A percentile compares a stretch with the other conserved stretches of the same genome.
These are phyloP conservation scores for Zapornia atra DNA, from an alignment of 2,113 vertebrate species.

Conservation along the genomic window DNA sequence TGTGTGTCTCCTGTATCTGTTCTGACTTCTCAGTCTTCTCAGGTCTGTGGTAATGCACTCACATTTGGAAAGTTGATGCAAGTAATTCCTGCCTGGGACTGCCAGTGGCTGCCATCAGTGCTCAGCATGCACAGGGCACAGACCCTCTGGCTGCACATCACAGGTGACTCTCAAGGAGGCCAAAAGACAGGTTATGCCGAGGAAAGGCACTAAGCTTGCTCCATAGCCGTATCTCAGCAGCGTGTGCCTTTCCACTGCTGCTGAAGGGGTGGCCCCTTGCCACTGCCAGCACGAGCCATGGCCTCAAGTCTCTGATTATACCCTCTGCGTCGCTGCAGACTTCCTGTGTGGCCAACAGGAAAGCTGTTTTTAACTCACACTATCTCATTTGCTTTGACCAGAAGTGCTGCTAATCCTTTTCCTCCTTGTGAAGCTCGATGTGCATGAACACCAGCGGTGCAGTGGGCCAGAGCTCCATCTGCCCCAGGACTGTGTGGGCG, in stretches of 20 bases:
- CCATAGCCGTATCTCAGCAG: not conserved
- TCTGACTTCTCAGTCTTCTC: not conserved
- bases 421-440: not conserved
- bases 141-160: not conserved
- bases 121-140: not conserved
- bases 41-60: not conserved
- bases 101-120: not conserved
- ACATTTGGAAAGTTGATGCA: not conserved
- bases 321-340: not conserved
- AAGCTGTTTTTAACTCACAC: not conserved
- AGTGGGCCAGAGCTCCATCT: not conserved
- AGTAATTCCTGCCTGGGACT: not conserved
- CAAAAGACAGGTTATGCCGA: not conserved
- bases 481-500: not conserved
- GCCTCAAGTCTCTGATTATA: not conserved
- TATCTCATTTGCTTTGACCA: not conserved
- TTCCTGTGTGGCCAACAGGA: not conserved
- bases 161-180: not conserved
- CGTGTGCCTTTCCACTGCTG: not conserved
- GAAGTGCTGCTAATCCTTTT: not conserved
- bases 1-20: not conserved
- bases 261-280: not conserved
- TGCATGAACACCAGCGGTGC: fast-evolving
- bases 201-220: not conserved
- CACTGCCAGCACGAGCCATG: fast-evolving